Percentiles rank a stretch among this genome's conserved stretches.
Evolutionary conservation across 2,888 invertebrate species (phyloP).

Genomic region (Eupithecia dodoneata): DNA sequence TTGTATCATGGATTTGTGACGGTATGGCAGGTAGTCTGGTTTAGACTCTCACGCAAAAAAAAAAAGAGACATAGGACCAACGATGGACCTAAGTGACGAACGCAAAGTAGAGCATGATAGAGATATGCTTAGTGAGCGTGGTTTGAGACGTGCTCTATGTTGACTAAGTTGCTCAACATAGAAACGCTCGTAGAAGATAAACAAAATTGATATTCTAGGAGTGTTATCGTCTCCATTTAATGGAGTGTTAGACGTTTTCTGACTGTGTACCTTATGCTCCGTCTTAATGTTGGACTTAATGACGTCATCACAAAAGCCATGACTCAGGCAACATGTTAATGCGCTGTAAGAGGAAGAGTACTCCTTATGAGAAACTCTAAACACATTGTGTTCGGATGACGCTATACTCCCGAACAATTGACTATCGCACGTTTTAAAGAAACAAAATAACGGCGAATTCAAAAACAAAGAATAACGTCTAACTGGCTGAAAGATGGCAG

Average conservation of each 20-base stretch:
- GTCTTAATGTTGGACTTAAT: background rate
- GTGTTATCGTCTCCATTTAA: background rate
- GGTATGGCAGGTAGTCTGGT: background rate
- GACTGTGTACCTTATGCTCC: background rate
- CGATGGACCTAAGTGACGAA: background rate
- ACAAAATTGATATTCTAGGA: too few relatives aligned
- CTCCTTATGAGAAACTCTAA: background rate
- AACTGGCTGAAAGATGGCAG: constrained; percentile 16
- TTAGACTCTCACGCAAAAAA: background rate
- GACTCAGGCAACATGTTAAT: background rate
- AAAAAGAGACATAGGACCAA: background rate
- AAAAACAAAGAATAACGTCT: background rate
- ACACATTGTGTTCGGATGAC: background rate
- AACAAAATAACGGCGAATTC: background rate
- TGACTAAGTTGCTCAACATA: background rate
- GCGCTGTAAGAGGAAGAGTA: background rate
- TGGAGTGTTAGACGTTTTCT: background rate
- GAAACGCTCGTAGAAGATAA: background rate
- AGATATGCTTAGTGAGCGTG: background rate
- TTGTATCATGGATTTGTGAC: background rate
- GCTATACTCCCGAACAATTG: background rate
- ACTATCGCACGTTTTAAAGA: background rate
- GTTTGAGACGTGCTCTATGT: background rate
- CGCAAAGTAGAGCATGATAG: background rate
- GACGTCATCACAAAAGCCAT: background rate